Evolutionary conservation across 2,888 invertebrate species (phyloP).

Genomic region (Lordiphosa fenestrarum): DNA sequence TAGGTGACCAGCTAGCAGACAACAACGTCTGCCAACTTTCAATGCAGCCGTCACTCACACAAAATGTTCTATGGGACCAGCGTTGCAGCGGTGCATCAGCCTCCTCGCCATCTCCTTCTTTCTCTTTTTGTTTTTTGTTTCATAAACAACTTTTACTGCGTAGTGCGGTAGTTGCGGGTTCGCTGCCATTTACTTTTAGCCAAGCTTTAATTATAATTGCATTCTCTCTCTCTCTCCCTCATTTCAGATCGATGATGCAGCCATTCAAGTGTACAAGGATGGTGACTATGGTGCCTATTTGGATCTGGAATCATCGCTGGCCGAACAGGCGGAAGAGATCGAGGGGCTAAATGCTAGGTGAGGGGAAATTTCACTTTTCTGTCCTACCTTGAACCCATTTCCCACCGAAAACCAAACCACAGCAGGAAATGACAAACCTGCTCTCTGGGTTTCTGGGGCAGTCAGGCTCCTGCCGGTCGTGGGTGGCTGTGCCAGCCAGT

Average conservation of each 20-base stretch:
- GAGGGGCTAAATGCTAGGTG: conserved; percentile 97
- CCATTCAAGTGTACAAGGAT: conserved; percentile 97
- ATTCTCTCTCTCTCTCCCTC: conserved; percentile 72
- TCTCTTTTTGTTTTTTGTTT: conserved; percentile 36
- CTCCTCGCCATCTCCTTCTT: conserved; percentile 48
- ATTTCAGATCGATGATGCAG: conserved; percentile 98
- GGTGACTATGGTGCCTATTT: conserved; percentile 98
- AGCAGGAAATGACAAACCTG: conserved; percentile 33
- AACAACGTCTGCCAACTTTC: conserved; percentile 59
- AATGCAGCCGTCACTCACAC: conserved; percentile 53
- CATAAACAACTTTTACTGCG: conserved; percentile 74
- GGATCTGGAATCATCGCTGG: conserved; percentile 97
- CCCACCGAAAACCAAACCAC: conserved; percentile 4
- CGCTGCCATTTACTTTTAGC: conserved; percentile 53
- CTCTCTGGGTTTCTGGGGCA: conserved; percentile 66
- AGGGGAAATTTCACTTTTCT: conserved; percentile 78
- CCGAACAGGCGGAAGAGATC: conserved; percentile 98
- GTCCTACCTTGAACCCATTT: conserved; percentile 55
- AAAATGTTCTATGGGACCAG: conserved; percentile 59
- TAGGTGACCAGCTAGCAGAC: conserved; percentile 56
- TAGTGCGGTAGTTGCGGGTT: conserved; percentile 49
- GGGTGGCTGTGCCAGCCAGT: conserved; percentile 44
- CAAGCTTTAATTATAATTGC: conserved; percentile 60
- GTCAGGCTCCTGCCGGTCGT: conserved; percentile 33
- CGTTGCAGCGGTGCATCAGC: conserved; percentile 16